Conservation (phyloP, 2,888 invertebrate genomes). For the Stomorhina lunata region DNA sequence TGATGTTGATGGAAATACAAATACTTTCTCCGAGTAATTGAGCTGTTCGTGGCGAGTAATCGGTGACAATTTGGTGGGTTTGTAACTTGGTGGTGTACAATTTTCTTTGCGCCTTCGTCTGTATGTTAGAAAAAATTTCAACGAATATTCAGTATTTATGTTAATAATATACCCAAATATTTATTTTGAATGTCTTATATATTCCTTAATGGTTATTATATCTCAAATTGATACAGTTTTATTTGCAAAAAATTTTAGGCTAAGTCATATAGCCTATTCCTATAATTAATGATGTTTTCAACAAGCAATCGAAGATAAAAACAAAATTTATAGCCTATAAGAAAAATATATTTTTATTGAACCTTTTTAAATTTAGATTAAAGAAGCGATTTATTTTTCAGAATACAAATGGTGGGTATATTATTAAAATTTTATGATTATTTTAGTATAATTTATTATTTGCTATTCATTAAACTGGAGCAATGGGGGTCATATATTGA, state of each 20-base stretch:
- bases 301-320: conserved; percentile 52
- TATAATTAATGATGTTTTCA: conserved; percentile 44
- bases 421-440: background rate
- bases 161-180: too few relatives aligned
- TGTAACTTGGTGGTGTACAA: too few relatives aligned
- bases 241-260: conserved; percentile 1
- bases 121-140: too few relatives aligned
- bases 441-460: background rate
- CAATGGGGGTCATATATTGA: background rate
- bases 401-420: background rate
- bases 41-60: too few relatives aligned
- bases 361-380: conserved; percentile 53
- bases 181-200: too few relatives aligned
- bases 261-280: too few relatives aligned
- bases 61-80: too few relatives aligned
- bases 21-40: too few relatives aligned
- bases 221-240: background rate
- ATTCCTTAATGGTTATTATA: too few relatives aligned
- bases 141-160: too few relatives aligned
- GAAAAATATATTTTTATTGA: conserved; percentile 6
- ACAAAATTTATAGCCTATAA: conserved; percentile 34
- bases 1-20: too few relatives aligned
- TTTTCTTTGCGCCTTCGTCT: too few relatives aligned
- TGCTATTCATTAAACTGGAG: background rate
- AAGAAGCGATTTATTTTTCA: conserved; percentile 47